Evolutionary conservation across 2,888 invertebrate genomes (phyloP).

Genomic region (Cylloceria caligata): DNA sequence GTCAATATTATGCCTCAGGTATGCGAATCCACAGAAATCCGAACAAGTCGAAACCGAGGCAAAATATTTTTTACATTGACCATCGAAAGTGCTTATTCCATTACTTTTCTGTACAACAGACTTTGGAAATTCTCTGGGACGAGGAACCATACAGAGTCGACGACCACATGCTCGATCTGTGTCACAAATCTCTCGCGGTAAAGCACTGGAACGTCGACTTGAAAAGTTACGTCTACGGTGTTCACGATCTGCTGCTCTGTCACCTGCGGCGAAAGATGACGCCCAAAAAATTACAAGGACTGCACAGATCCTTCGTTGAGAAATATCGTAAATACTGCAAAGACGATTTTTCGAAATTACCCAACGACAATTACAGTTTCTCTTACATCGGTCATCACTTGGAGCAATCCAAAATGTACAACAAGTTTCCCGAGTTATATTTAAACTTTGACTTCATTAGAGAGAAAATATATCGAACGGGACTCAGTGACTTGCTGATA

Average conservation of each 20-base stretch:
- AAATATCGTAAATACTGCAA: conserved; percentile 86
- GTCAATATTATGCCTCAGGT: conserved; percentile 88
- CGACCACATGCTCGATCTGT: conserved; percentile 88
- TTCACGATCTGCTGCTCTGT: conserved; percentile 89
- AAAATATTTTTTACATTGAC: too few species aligned
- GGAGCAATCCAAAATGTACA: conserved; percentile 86
- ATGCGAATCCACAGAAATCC: too few species aligned
- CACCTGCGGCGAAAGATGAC: conserved; percentile 86
- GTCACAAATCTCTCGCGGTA: conserved; percentile 89
- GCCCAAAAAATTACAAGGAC: conserved; percentile 84
- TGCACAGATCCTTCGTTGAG: conserved; percentile 87
- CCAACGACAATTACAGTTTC: conserved; percentile 90
- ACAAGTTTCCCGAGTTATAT: conserved; percentile 87
- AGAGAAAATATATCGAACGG: conserved; percentile 89
- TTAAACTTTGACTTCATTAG: conserved; percentile 90
- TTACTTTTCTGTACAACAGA: conserved; percentile 78
- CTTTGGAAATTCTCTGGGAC: conserved; percentile 86
- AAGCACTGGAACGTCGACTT: conserved; percentile 87
- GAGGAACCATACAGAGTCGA: conserved; percentile 85
- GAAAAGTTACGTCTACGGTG: conserved; percentile 88
- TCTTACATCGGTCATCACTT: conserved; percentile 91
- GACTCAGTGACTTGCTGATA: conserved; percentile 89
- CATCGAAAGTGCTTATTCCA: background rate
- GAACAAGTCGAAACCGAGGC: too few species aligned
- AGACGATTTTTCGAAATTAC: conserved; percentile 86